Conservation (phyloP, 2,888 invertebrate genomes). For the Mesopsocus fuscifrons region DNA sequence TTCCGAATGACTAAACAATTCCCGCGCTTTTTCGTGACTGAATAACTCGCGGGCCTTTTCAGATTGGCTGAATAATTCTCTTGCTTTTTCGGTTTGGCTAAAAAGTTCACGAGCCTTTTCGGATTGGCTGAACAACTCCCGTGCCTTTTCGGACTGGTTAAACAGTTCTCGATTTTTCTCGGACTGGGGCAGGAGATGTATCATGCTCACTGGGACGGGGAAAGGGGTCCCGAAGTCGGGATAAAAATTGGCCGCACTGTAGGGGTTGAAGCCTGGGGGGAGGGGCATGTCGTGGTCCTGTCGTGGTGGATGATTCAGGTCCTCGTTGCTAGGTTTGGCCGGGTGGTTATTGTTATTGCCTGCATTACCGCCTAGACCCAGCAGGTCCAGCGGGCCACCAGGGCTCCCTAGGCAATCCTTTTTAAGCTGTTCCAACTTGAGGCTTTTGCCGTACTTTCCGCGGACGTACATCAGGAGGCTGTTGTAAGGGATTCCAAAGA, state of each 20-base stretch:
- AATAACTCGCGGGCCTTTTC: constrained; percentile 4
- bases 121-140: constrained; percentile 2
- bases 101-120: constrained; percentile 8
- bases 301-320: constrained; percentile 10
- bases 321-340: constrained; percentile 18
- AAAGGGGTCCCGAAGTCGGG: constrained; percentile 63
- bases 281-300: constrained; percentile 8
- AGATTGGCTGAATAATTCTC: not conserved
- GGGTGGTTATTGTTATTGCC: constrained; percentile 31
- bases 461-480: constrained; percentile 80
- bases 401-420: constrained; percentile 76
- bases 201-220: constrained; percentile 68
- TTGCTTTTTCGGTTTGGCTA: constrained; percentile 6
- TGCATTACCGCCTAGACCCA: constrained; percentile 37
- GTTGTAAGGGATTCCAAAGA: constrained; percentile 87
- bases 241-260: constrained; percentile 46
- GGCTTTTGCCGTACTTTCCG: constrained; percentile 82
- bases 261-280: constrained; percentile 45
- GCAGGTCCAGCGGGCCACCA: constrained; percentile 40
- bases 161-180: constrained; percentile 43
- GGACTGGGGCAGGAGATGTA: constrained; percentile 60
- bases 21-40: constrained; percentile 7
- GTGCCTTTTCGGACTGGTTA: constrained; percentile 10
- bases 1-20: constrained; percentile 1
- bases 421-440: constrained; percentile 69